Base-by-base conservation (phyloP, 2,113 vertebrate genomes). In the Ameiurus melas region DNA sequence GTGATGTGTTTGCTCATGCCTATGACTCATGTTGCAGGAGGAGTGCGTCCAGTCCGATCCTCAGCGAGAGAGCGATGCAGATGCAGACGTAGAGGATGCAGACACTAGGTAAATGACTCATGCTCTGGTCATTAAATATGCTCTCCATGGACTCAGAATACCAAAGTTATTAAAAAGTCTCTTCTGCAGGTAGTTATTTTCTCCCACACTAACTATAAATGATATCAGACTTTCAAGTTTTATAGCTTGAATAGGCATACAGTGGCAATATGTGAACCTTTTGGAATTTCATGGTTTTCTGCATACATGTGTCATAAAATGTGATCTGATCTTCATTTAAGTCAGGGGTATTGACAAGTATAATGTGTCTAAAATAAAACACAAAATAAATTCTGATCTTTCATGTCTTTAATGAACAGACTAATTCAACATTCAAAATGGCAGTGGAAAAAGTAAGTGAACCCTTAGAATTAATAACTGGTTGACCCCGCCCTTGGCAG, bases 51-150 rank as follows among this genome's bases (percentile, higher is more conserved):
- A 95, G 91, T 95, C 95, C 0, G 94, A 95, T 91, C 95, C 94
- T 90, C 95, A 95, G 92, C 95, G 95, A 43, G 95, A 96, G 79
- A 96, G 95, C 9, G 95, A 96, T 43, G 95, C 95, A 17, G 95
- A 96, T 30, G 95, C 95, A 57, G 95, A 96, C 64, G 95, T 96
- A 43, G 95, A 96, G 90, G 95, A 96, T 57, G 95, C 95, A 84
- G 95, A 96, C 87, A 94, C 93, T 95, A 95, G 95, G 95, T 95
- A 81, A 7, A 87, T 87, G 25, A 30, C 87, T 36, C 57, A 83
- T 60, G n/a, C n/a, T 12, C 47, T 27, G 82, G 86, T 68, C 78
- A 68, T 82, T 33, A 20, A 84, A 84, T 73, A 20, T 84, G n/a
- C n/a, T 33, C 53, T 33, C 53, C 22, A 39, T 62, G 73, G 17